phyloP scores from a whole-genome alignment of 2,888 invertebrate genomes.

The Eupithecia vulgata region DNA sequence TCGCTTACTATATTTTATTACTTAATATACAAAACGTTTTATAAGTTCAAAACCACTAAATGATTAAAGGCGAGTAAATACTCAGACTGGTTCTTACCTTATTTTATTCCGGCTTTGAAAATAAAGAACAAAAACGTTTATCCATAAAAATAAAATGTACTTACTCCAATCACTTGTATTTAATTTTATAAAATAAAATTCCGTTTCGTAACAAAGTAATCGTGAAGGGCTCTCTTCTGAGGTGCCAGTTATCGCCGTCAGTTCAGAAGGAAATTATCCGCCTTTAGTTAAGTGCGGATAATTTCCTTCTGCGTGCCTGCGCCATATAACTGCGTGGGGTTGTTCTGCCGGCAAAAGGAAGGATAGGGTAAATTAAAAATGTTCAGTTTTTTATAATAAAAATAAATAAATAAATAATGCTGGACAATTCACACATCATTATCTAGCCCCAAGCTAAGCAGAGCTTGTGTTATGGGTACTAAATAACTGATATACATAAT shows the following conservation, averaged over 20 bases:
- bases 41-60: background rate
- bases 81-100: background rate
- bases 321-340: slow-evolving; percentile 66
- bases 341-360: slow-evolving; percentile 41
- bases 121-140: background rate
- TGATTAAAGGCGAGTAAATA: background rate
- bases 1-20: too few relatives aligned
- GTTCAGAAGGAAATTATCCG: too few relatives aligned
- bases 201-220: slow-evolving; percentile 81
- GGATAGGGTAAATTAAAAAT: background rate
- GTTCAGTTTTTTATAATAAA: too few relatives aligned
- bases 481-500: too few relatives aligned
- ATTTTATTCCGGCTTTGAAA: background rate
- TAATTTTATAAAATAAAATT: slow-evolving; percentile 70
- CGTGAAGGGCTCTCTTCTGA: slow-evolving; percentile 76
- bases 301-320: slow-evolving; percentile 83
- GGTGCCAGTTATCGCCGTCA: slow-evolving; percentile 83
- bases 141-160: slow-evolving; percentile 3
- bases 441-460: too few relatives aligned
- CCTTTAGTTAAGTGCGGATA: slow-evolving; percentile 79
- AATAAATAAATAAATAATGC: too few relatives aligned
- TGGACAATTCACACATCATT: too few relatives aligned
- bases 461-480: too few relatives aligned
- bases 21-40: too few relatives aligned
- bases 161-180: slow-evolving; percentile 40